Evolutionary conservation across 2,888 invertebrate genomes (phyloP).

Genomic region (Lasioglossum vierecki): DNA sequence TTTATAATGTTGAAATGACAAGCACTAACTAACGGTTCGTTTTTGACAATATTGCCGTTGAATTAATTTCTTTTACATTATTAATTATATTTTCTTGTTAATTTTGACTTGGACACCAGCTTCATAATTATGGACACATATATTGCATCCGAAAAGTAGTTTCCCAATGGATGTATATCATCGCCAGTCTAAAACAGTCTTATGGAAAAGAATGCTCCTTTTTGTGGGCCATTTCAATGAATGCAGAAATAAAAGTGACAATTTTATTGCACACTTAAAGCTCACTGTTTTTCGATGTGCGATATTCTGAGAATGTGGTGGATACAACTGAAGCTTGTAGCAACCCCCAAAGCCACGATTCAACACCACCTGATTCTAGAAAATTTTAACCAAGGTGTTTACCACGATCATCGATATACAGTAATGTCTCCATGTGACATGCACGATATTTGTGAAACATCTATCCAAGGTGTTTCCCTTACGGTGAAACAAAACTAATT

Average conservation of each 20-base stretch:
- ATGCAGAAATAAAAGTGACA: not conserved
- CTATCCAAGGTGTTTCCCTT: not conserved
- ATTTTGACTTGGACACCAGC: no score
- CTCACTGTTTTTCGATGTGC: slow-evolving; percentile 1
- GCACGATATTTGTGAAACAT: not conserved
- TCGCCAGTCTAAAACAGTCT: not conserved
- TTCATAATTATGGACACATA: not conserved
- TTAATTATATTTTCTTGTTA: no score
- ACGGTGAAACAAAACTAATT: not conserved
- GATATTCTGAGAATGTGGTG: not conserved
- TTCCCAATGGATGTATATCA: not conserved
- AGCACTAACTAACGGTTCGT: no score
- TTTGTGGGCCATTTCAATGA: not conserved
- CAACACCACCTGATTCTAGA: not conserved
- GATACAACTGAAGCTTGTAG: not conserved
- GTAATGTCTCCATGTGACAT: not conserved
- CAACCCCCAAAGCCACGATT: not conserved
- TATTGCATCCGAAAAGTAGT: not conserved
- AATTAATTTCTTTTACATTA: no score
- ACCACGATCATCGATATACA: not conserved
- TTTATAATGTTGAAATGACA: no score
- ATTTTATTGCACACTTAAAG: slow-evolving; percentile 14
- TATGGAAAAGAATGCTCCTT: not conserved
- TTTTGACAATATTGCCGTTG: no score
- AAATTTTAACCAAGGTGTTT: not conserved